A percentile compares a stretch with the other conserved stretches of the same genome.
Conservation (phyloP, 2,113 vertebrate genomes). For the Sardina pilchardus region DNA sequence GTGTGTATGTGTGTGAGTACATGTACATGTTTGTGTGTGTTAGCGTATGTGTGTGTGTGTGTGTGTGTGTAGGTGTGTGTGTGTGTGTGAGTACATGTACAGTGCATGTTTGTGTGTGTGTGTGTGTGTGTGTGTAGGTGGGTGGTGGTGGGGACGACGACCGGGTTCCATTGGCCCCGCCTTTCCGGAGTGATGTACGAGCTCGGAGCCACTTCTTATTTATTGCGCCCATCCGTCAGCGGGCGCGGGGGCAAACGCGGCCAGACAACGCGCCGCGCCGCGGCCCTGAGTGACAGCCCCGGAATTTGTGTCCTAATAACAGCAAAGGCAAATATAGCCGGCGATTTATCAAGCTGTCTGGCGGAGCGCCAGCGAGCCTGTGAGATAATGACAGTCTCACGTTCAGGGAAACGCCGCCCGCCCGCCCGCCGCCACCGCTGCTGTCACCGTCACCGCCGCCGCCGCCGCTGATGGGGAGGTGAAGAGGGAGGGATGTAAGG, state of each 20-base stretch:
- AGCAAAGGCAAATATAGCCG: slow-evolving; percentile 57
- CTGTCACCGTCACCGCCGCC: neutral
- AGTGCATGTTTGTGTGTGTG: neutral
- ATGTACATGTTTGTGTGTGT: no score
- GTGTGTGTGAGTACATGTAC: neutral
- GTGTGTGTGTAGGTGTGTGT: neutral
- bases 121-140: neutral
- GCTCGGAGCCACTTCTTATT: slow-evolving; percentile 44
- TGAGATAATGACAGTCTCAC: slow-evolving; percentile 48
- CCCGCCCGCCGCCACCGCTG: neutral
- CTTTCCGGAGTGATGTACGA: slow-evolving; percentile 51
- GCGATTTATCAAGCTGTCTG: slow-evolving; percentile 55
- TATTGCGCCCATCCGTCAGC: slow-evolving; percentile 55
- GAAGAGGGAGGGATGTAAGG: neutral
- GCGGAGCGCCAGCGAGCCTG: slow-evolving; percentile 30
- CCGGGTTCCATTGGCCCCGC: neutral
- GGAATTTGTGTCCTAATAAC: slow-evolving; percentile 61
- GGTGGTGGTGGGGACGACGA: neutral
- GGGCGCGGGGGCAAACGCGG: slow-evolving; percentile 40
- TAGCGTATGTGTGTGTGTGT: no score
- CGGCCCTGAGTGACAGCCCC: slow-evolving; percentile 44
- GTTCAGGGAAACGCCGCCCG: no score
- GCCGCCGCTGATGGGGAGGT: neutral
- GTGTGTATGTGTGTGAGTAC: neutral
- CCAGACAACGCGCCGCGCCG: slow-evolving; percentile 46